Percentiles rank a stretch among this genome's conserved stretches.
phyloP scores from a whole-genome alignment of 2,797 vertebrate species.

The Peromyscus aztecus region DNA sequence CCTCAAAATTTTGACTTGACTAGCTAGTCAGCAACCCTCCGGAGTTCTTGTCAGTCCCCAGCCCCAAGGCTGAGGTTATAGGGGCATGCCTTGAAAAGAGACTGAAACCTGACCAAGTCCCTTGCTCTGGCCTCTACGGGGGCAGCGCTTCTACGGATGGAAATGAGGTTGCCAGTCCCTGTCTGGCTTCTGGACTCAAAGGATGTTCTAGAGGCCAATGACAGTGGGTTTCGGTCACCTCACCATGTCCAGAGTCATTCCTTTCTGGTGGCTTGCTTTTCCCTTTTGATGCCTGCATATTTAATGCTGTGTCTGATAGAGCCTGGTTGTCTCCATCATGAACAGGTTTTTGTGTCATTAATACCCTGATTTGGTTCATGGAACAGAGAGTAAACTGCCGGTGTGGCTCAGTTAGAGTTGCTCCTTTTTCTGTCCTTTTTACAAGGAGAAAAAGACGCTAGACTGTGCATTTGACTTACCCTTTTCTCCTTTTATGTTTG shows the following conservation, averaged over 20 bases:
- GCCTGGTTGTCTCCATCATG: slow-evolving; percentile 75
- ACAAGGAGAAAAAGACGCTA: slow-evolving; percentile 82
- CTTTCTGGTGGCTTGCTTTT: slow-evolving; percentile 66
- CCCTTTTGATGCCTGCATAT: slow-evolving; percentile 71
- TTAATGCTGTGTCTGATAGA: slow-evolving; percentile 65
- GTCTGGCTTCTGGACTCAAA: slow-evolving; percentile 82
- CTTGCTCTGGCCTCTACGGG: slow-evolving; percentile 75
- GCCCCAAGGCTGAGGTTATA: background rate
- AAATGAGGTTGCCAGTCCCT: slow-evolving; percentile 71
- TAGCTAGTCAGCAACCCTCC: background rate
- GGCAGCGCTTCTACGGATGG: slow-evolving; percentile 77
- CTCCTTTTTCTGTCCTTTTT: slow-evolving; percentile 75
- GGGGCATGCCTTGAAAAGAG: slow-evolving; percentile 51
- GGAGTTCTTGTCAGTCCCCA: background rate
- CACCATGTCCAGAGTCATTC: slow-evolving; percentile 77
- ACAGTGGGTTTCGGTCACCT: slow-evolving; percentile 76
- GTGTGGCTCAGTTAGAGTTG: background rate
- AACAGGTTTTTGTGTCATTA: slow-evolving; percentile 85
- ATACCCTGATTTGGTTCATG: slow-evolving; percentile 85
- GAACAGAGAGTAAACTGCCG: slow-evolving; percentile 77
- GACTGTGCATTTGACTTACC: slow-evolving; percentile 77
- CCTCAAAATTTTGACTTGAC: background rate
- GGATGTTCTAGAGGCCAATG: slow-evolving; percentile 77
- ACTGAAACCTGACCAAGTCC: slow-evolving; percentile 78
- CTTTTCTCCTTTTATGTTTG: slow-evolving; percentile 75